Conservation (phyloP, 2,797 vertebrate species). For the Caiman crocodilus region DNA sequence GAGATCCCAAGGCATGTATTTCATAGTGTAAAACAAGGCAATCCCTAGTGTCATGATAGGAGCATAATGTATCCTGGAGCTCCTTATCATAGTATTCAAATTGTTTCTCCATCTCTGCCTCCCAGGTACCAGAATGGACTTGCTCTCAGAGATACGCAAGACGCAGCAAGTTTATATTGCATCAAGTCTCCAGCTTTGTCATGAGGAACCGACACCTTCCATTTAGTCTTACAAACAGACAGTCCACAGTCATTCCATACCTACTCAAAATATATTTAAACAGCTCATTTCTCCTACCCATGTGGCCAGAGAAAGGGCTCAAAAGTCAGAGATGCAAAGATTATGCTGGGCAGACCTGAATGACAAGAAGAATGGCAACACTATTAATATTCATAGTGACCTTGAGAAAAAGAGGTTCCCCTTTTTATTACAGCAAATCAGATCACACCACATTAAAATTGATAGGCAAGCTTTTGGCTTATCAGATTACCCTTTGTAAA, state of each 20-base stretch:
- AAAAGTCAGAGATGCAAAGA: not conserved
- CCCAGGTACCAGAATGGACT: not conserved
- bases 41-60: too few species aligned
- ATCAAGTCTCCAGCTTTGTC: not conserved
- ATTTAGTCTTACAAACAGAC: not conserved
- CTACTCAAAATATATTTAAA: not conserved
- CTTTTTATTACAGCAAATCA: not conserved
- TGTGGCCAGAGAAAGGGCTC: not conserved
- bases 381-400: not conserved
- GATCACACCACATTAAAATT: not conserved
- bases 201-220: not conserved
- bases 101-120: not conserved
- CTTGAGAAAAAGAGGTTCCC: not conserved
- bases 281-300: too few species aligned
- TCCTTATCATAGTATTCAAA: not conserved
- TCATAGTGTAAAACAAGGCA: too few species aligned
- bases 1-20: too few species aligned
- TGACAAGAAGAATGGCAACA: not conserved
- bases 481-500: too few species aligned
- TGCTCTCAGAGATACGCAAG: not conserved
- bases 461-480: too few species aligned
- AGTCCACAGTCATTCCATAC: not conserved
- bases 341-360: not conserved
- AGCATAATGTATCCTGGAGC: too few species aligned
- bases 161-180: not conserved